Evolutionary conservation across 2,113 vertebrate species (phyloP).

Genomic region (Dascyllus trimaculatus): DNA sequence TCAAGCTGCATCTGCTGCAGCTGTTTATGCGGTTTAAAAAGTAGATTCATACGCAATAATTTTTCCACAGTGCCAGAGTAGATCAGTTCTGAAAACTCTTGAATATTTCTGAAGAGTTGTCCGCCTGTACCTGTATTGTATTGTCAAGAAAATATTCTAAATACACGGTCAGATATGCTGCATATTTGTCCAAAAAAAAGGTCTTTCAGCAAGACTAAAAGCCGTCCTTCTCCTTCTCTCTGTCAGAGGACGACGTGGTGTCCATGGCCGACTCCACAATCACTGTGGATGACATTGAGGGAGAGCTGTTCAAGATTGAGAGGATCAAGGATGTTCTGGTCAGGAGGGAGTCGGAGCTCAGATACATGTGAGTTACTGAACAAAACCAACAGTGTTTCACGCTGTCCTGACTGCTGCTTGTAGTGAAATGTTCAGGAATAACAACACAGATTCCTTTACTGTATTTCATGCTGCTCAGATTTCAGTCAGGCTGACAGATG

Average conservation of each 20-base stretch:
- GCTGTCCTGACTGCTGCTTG: background rate
- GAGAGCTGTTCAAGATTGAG: constrained; percentile 90
- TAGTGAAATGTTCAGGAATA: background rate
- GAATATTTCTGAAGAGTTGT: background rate
- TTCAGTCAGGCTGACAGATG: too few relatives aligned
- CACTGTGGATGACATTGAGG: constrained; percentile 89
- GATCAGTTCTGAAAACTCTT: background rate
- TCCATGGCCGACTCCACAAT: constrained; percentile 92
- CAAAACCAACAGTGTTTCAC: background rate
- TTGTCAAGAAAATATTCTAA: background rate
- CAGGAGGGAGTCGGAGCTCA: constrained; percentile 90
- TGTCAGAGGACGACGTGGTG: constrained; percentile 86
- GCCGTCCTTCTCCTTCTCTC: background rate
- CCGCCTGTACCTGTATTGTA: background rate
- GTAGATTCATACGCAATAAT: constrained; percentile 33
- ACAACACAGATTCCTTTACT: too few relatives aligned
- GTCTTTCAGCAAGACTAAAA: background rate
- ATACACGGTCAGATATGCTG: background rate
- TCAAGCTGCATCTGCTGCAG: constrained; percentile 45
- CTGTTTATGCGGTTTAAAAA: constrained; percentile 49
- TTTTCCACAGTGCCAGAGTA: background rate
- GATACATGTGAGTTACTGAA: constrained; percentile 88
- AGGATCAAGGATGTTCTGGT: constrained; percentile 90
- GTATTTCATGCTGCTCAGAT: too few relatives aligned
- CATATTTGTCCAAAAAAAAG: background rate